phyloP scores from a whole-genome alignment of 92 coral and sea anemone genomes.

The Parazoanthus atlanticus region DNA sequence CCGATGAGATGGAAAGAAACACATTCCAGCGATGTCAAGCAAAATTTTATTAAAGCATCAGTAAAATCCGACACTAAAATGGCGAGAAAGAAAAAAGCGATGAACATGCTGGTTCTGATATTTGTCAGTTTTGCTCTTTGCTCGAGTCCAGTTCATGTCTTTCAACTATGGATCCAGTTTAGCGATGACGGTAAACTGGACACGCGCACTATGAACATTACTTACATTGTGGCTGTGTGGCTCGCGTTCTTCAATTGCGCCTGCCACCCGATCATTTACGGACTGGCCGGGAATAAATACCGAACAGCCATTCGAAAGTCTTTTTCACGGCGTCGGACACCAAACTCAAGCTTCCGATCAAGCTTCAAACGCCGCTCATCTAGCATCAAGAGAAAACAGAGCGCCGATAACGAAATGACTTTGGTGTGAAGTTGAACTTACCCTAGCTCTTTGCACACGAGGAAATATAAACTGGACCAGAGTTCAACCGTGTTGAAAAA shows the following conservation, averaged over 20 bases:
- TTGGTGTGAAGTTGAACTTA: not conserved
- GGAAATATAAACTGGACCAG: too few relatives aligned
- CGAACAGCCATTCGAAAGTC: conserved; percentile 67
- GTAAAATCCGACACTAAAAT: conserved; percentile 51
- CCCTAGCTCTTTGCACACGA: too few relatives aligned
- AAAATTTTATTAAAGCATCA: not conserved
- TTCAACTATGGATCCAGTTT: conserved; percentile 52
- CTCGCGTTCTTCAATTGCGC: conserved; percentile 63
- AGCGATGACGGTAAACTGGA: not conserved
- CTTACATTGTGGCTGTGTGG: conserved; percentile 49
- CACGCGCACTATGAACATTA: conserved; percentile 43
- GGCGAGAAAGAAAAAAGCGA: conserved; percentile 71
- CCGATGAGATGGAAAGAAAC: not conserved
- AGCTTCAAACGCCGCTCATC: conserved; percentile 1
- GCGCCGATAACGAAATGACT: not conserved
- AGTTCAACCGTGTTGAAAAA: too few relatives aligned
- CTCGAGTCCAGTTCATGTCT: conserved; percentile 62
- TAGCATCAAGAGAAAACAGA: conserved; percentile 4
- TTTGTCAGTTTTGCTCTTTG: conserved; percentile 60
- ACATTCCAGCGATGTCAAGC: not conserved
- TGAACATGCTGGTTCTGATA: conserved; percentile 67
- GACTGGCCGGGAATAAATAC: conserved; percentile 73
- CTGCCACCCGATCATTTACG: conserved; percentile 78
- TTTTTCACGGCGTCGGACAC: conserved; percentile 44
- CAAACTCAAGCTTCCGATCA: conserved; percentile 5